A percentile compares a stretch with the other conserved stretches of the same genome.
phyloP scores from a whole-genome alignment of 2,113 vertebrate genomes.

The Hypanus sabinus region DNA sequence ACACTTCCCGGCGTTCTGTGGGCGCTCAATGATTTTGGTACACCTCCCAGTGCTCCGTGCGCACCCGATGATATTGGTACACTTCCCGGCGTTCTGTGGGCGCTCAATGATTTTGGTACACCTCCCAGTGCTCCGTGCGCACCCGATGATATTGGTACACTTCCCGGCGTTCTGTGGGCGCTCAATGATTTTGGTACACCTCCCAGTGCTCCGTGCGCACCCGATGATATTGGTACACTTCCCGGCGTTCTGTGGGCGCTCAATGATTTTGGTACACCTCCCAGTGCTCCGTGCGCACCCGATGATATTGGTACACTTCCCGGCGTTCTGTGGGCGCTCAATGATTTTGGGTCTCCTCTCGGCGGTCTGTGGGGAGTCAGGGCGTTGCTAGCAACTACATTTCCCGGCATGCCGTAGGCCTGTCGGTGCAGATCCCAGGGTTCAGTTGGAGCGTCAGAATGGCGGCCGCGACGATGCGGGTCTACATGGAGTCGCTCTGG shows the following conservation, averaged over 20 bases:
- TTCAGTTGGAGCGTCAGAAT: background rate
- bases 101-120: too few relatives aligned
- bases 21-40: too few relatives aligned
- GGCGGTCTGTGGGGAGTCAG: background rate
- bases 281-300: background rate
- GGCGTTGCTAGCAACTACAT: background rate
- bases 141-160: background rate
- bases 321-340: background rate
- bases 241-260: background rate
- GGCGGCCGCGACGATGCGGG: background rate
- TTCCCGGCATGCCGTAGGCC: background rate
- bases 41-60: background rate
- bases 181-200: too few relatives aligned
- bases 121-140: background rate
- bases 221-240: background rate
- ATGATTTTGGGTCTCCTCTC: background rate
- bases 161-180: background rate
- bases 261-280: too few relatives aligned
- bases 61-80: background rate
- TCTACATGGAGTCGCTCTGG: constrained; percentile 6
- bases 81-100: background rate
- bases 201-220: background rate
- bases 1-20: background rate
- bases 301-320: background rate
- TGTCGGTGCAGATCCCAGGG: background rate